phyloP scores from a whole-genome alignment of 1,140 invertebrate genomes.

The Drosophila hydei region DNA sequence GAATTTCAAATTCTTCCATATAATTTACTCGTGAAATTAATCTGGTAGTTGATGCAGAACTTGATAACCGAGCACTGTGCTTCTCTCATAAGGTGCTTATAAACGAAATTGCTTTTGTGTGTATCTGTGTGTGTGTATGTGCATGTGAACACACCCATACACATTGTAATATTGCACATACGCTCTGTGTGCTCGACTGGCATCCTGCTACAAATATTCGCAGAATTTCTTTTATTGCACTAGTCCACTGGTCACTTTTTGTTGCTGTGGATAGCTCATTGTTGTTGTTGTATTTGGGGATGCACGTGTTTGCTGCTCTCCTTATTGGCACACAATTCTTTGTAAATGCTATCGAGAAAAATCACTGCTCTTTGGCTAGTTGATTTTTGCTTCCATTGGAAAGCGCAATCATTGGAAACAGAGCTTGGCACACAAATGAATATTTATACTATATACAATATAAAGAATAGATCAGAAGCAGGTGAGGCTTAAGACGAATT shows the following conservation, averaged over 20 bases:
- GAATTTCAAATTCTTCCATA: neutral
- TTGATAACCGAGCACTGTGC: slow-evolving; percentile 25
- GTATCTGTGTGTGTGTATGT: slow-evolving; percentile 4
- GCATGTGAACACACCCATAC: neutral
- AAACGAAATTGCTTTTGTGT: slow-evolving; percentile 66
- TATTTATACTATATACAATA: neutral
- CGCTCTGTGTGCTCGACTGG: slow-evolving; percentile 53
- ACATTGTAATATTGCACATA: slow-evolving; percentile 55
- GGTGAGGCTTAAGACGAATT: slow-evolving; percentile 56
- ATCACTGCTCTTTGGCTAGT: slow-evolving; percentile 48
- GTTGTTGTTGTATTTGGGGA: slow-evolving; percentile 33
- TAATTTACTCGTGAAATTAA: neutral
- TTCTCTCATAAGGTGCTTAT: slow-evolving; percentile 71
- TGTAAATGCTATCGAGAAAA: slow-evolving; percentile 67
- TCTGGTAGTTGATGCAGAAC: slow-evolving; percentile 34
- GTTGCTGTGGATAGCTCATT: slow-evolving; percentile 11
- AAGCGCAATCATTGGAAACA: slow-evolving; percentile 57
- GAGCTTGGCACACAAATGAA: neutral
- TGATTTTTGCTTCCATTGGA: slow-evolving; percentile 28
- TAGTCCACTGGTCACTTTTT: slow-evolving; percentile 60
- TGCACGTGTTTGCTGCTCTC: slow-evolving; percentile 66
- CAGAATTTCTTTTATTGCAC: slow-evolving; percentile 75
- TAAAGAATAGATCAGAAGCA: slow-evolving; percentile 20
- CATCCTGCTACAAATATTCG: slow-evolving; percentile 71
- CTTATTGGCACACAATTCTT: slow-evolving; percentile 75